Evolutionary conservation across 2,113 vertebrate genomes (phyloP).

Genomic region (Pygoscelis adeliae): DNA sequence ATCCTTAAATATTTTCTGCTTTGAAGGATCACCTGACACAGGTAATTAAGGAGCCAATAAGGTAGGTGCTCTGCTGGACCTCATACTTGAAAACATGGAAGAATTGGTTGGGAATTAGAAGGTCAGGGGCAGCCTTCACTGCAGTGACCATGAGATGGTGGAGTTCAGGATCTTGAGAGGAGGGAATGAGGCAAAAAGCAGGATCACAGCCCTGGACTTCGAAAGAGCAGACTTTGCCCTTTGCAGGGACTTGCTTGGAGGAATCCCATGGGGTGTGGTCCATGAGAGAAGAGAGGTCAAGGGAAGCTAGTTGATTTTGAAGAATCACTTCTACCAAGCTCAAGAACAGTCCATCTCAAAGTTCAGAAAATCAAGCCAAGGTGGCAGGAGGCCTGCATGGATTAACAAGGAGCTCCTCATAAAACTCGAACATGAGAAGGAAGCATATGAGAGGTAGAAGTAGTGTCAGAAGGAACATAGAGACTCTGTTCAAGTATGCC

Average conservation of each 20-base stretch:
- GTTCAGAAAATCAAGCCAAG: background rate
- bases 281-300: background rate
- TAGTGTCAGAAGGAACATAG: background rate
- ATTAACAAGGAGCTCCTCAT: background rate
- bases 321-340: background rate
- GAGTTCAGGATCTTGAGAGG: background rate
- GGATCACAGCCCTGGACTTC: background rate
- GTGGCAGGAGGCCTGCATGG: background rate
- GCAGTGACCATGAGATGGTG: too few relatives aligned
- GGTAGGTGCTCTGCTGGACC: background rate
- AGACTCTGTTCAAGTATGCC: background rate
- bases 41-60: background rate
- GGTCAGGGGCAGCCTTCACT: background rate
- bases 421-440: background rate
- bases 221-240: background rate
- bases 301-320: background rate
- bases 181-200: background rate
- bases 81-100: background rate
- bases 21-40: background rate
- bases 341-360: background rate
- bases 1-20: background rate
- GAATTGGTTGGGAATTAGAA: background rate
- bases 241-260: background rate
- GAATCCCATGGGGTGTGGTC: background rate
- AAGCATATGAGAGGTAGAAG: accelerated